Evolutionary conservation across 2,113 vertebrate genomes (phyloP), one percentile per base, ranked within the genome.

Genomic region (Zingel zingel): DNA sequence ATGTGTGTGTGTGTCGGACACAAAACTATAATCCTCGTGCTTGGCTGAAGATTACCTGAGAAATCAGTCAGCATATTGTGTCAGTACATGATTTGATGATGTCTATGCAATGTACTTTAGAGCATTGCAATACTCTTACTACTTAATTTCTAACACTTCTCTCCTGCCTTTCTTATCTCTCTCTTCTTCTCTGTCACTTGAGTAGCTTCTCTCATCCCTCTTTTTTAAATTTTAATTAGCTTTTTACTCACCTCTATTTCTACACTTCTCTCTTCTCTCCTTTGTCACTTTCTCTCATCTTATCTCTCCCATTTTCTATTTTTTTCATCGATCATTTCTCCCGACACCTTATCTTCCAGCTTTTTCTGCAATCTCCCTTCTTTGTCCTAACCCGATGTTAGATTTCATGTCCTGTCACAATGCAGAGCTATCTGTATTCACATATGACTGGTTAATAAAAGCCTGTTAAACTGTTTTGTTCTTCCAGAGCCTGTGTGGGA

Each of bases 401-500:
- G 66, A 86, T 79, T 79, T 59, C 61, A 51, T 67, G 45, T 73
- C 13, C 30, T 48, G 47, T 21, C 71, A 39, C 21, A 19, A 19
- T 66, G 58, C 66, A 15, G 56, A 74, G n/a, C 12, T 8, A 54
- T 83, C 86, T 81, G 25, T 61, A 33, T 54, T 56, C 74, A 80
- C 61, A 56, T 25, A 30, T 68, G 82, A 88, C 80, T 62, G 74
- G 14, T 76, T 77, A 48, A 80, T 79, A 81, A 64, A 86, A 83
- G 61, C 51, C 53, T 30, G 58, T 79, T 84, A 74, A 74, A 86
- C 23, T 81, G 13, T 66, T 5, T 45, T 59, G 18, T 67, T 56
- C 43, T 81, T 75, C 51, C 94, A 99, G 98, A 63, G 89, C 97
- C 23, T 99, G 98, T 79, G 94, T 97, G 25, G 97, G 97, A 68